Evolutionary conservation across 2,113 vertebrate species (phyloP), one percentile per base, ranked within the genome.

Genomic region (Alligator sinensis): DNA sequence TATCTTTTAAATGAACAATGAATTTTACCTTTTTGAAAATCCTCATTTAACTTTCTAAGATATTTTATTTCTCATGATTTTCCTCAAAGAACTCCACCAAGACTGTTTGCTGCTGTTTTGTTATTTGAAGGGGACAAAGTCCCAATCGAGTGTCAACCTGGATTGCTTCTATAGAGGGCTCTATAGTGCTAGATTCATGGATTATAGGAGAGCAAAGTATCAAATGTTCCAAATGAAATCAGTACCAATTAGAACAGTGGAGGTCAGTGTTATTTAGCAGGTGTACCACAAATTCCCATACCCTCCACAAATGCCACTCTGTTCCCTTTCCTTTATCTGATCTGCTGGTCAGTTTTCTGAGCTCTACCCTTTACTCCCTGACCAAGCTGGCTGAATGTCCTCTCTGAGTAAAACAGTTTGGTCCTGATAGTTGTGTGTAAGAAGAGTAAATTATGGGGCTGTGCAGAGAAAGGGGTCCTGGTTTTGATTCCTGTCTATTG

Each of bases 161-260:
- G 28, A 59, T 77, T 80, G 80, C 2, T 17, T 72, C 59, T 59
- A 22, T 22, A 11, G 24, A 68, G 1, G 3, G 3, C 86, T 84
- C 58, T 88, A 13, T 64, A 54, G 6, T 34, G 57, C 7, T 28
- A 28, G 13, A 58, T 86, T 86, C 58, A 83, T 78, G 58, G 68
- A 38, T 13, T 90, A 8, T 63, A 68, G 55, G 47, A 25, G 13
- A 76, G 91, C 19, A 85, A 93, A 76, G 5, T 66, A 11, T 2
- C 55, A 84, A 55, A 66, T 89, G 9, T 27, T 72, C 68, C 34
- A 11, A 38, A 38, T 84, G 76, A 28, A 16, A 19, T 61, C 63
- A 0, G 1, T 12, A 55, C 4, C 19, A 78, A 27, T 81, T 86
- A 61, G 2, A 0, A 0, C 34, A 47, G 47, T 9, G 47, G 47